Percentiles rank a stretch among this genome's conserved stretches.
phyloP scores from a whole-genome alignment of 2,888 invertebrate species.

The Leptarthrus brevirostris region DNA sequence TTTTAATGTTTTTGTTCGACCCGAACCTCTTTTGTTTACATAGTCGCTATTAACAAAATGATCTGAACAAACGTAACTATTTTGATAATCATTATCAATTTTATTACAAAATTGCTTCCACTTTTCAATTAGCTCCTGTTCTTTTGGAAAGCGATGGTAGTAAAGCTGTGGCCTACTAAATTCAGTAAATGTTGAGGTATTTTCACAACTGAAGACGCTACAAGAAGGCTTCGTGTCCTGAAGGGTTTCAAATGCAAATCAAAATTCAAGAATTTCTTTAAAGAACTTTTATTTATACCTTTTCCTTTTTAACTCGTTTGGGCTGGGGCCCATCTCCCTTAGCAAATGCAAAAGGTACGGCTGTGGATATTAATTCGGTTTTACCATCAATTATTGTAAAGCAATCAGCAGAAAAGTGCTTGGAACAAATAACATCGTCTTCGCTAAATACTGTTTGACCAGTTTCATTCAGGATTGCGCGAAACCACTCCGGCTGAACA shows the following conservation, averaged over 20 bases:
- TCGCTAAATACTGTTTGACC: slow-evolving; percentile 44
- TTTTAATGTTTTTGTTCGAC: slow-evolving; percentile 16
- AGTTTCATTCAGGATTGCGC: slow-evolving; percentile 38
- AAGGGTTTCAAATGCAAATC: background rate
- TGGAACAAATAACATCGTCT: slow-evolving; percentile 47
- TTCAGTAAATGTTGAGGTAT: slow-evolving; percentile 1
- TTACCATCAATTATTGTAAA: slow-evolving; percentile 9
- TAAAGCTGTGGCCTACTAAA: background rate
- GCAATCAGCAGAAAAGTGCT: slow-evolving; percentile 36
- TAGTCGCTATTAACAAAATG: slow-evolving; percentile 40
- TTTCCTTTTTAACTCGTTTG: slow-evolving; percentile 9
- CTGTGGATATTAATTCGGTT: slow-evolving; percentile 1
- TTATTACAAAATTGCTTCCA: slow-evolving; percentile 50
- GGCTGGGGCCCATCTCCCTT: background rate
- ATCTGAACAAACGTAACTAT: slow-evolving; percentile 42
- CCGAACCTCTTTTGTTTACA: slow-evolving; percentile 9
- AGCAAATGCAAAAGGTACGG: slow-evolving; percentile 21
- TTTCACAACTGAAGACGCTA: slow-evolving; percentile 42
- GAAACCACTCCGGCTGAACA: slow-evolving; percentile 25
- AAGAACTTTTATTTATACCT: slow-evolving; percentile 1
- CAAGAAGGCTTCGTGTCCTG: background rate
- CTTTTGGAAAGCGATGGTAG: slow-evolving; percentile 45
- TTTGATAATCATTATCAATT: slow-evolving; percentile 5
- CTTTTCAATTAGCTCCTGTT: background rate
- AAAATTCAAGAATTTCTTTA: background rate